A percentile compares a stretch with the other conserved stretches of the same genome.
phyloP scores from a whole-genome alignment of 2,888 invertebrate species.

The Eristalis arbustorum region DNA sequence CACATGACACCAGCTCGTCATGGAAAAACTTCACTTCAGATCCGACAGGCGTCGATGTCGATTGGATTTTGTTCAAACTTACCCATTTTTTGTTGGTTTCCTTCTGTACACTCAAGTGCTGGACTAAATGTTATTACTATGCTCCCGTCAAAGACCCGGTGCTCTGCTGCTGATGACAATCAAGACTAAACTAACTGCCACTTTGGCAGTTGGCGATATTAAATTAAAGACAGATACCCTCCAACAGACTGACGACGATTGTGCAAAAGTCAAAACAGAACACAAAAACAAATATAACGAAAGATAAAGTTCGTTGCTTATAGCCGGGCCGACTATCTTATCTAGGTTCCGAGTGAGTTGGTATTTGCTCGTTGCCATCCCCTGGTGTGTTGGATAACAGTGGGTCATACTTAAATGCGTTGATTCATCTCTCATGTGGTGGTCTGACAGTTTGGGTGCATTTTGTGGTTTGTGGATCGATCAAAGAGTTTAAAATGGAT shows the following conservation, averaged over 20 bases:
- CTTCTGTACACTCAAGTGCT: neutral
- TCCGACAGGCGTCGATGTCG: too few relatives aligned
- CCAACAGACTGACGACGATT: slow-evolving; percentile 11
- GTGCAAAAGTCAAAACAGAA: neutral
- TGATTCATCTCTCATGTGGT: neutral
- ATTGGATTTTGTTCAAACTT: neutral
- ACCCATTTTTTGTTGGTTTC: neutral
- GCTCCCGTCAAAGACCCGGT: slow-evolving; percentile 1
- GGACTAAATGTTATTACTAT: neutral
- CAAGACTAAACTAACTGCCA: slow-evolving; percentile 47
- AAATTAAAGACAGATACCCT: slow-evolving; percentile 12
- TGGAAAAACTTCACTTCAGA: too few relatives aligned
- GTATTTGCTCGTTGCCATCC: neutral
- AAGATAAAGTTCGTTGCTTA: slow-evolving; percentile 18
- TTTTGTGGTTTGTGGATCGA: neutral
- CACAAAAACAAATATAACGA: neutral
- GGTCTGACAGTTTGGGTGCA: neutral
- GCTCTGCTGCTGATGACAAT: slow-evolving; percentile 20
- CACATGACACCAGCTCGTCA: too few relatives aligned
- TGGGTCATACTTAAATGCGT: neutral
- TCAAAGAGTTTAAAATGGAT: neutral
- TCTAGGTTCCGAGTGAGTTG: slow-evolving; percentile 7
- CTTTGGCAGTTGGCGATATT: slow-evolving; percentile 37
- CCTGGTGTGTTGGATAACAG: neutral
- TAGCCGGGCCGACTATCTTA: slow-evolving; percentile 28